phyloP scores from a whole-genome alignment of 2,113 vertebrate genomes.

The Nansenia antarctica region DNA sequence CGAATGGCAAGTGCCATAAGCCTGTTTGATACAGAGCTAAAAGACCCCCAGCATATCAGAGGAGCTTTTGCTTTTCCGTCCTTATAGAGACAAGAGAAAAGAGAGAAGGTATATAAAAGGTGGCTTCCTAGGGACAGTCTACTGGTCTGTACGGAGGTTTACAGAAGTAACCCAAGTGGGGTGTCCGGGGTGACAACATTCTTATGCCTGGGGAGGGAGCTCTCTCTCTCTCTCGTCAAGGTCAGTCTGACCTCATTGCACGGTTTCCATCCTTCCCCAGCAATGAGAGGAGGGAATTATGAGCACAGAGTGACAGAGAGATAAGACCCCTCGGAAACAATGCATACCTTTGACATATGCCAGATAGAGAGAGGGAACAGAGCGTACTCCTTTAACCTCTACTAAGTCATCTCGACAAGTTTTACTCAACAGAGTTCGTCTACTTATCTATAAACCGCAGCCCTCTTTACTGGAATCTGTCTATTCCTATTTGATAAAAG shows the following conservation, averaged over 20 bases:
- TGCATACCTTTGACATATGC: constrained; percentile 60
- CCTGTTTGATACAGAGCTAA: constrained; percentile 7
- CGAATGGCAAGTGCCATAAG: constrained; percentile 15
- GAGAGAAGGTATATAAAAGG: constrained; percentile 36
- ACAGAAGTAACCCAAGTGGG: constrained; percentile 55
- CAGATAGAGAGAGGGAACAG: constrained; percentile 5
- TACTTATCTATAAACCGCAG: neutral
- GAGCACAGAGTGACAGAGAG: constrained; percentile 62
- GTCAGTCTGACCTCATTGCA: constrained; percentile 73
- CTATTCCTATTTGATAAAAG: neutral
- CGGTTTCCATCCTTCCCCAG: constrained; percentile 66
- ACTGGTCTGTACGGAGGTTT: constrained; percentile 44
- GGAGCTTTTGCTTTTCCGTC: constrained; percentile 29
- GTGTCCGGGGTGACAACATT: constrained; percentile 57
- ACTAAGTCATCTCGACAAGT: neutral
- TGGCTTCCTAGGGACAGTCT: constrained; percentile 41
- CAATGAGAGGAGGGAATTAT: constrained; percentile 30
- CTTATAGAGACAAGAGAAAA: constrained; percentile 11
- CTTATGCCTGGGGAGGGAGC: constrained; percentile 58
- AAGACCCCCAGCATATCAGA: constrained; percentile 18
- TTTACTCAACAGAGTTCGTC: neutral
- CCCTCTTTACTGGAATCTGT: neutral
- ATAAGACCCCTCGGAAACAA: constrained; percentile 63
- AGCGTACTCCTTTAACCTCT: constrained; percentile 17
- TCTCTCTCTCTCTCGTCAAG: constrained; percentile 65